These are phyloP conservation scores for Tetragonisca angustula DNA, from an alignment of 2,888 invertebrate species.

Conservation along the genomic window DNA sequence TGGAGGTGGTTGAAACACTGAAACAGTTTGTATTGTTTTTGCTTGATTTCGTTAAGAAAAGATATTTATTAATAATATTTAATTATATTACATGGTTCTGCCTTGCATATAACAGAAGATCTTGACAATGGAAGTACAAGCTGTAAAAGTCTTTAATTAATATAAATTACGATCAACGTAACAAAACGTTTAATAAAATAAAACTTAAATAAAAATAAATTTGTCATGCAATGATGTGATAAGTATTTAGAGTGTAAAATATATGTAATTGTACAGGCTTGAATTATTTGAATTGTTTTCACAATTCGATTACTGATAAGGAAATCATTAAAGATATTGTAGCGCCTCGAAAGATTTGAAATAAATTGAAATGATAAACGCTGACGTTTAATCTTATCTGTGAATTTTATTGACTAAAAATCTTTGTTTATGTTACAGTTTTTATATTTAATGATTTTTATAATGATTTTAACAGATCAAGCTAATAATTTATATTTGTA, in stretches of 20 bases:
- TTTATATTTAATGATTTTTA: not conserved
- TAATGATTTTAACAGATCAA: not conserved
- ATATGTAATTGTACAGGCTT: not conserved
- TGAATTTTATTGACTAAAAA: constrained; percentile 1
- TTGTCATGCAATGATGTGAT: not conserved
- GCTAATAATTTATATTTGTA: not conserved
- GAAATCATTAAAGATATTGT: constrained; percentile 2
- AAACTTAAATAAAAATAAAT: not conserved
- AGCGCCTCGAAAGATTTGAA: not conserved
- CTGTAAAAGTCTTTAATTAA: constrained; percentile 18
- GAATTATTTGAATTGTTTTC: not conserved
- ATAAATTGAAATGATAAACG: constrained; percentile 41
- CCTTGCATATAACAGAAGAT: not conserved
- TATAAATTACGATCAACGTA: not conserved
- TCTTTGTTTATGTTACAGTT: not conserved
- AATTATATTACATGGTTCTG: not conserved
- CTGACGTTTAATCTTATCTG: constrained; percentile 50
- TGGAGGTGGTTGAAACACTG: not conserved
- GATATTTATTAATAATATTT: not conserved
- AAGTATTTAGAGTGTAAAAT: not conserved
- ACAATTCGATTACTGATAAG: not conserved
- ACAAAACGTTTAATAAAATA: not conserved
- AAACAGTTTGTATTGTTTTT: not conserved
- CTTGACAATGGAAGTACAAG: not conserved
- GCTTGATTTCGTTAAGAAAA: not conserved